Percentiles rank a stretch among this genome's conserved stretches.
Conservation (phyloP, 2,888 invertebrate genomes). For the Cerastis rubricosa region DNA sequence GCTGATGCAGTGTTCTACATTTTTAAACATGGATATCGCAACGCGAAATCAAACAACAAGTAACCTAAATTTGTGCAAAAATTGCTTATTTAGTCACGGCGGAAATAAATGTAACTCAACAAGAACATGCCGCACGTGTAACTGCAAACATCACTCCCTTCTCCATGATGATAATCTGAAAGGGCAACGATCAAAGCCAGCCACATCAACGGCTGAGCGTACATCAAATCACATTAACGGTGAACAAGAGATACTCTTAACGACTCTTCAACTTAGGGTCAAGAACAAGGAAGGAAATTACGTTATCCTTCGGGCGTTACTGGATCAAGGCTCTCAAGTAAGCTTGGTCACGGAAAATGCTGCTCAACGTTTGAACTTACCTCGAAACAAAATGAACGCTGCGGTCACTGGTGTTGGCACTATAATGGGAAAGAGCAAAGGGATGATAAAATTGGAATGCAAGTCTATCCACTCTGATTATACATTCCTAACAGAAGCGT, state of each 20-base stretch:
- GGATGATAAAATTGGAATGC: neutral
- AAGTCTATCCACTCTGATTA: neutral
- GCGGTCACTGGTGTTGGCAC: slow-evolving; percentile 3
- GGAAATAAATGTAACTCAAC: slow-evolving; percentile 7
- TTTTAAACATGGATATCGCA: slow-evolving; percentile 6
- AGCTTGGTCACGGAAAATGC: slow-evolving; percentile 14
- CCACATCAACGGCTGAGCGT: neutral
- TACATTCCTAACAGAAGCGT: slow-evolving; percentile 6
- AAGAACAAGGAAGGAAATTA: slow-evolving; percentile 7
- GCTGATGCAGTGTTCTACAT: slow-evolving; percentile 8
- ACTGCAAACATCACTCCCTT: neutral
- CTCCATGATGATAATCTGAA: slow-evolving; percentile 2
- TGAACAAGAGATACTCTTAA: neutral
- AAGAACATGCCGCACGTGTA: slow-evolving; percentile 11
- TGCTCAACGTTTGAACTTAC: slow-evolving; percentile 8
- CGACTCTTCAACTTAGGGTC: neutral
- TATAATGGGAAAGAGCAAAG: slow-evolving; percentile 16
- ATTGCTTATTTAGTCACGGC: slow-evolving; percentile 2
- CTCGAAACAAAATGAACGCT: neutral
- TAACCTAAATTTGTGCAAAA: slow-evolving; percentile 4
- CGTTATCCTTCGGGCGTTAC: slow-evolving; percentile 3
- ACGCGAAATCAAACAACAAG: slow-evolving; percentile 3
- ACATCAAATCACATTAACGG: neutral
- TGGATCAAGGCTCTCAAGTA: slow-evolving; percentile 11
- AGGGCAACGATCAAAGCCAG: neutral